Percentiles rank a stretch among this genome's conserved stretches.
These are phyloP conservation scores for Gandaritis pyraliata DNA, from an alignment of 2,888 invertebrate genomes.

Conservation along the genomic window DNA sequence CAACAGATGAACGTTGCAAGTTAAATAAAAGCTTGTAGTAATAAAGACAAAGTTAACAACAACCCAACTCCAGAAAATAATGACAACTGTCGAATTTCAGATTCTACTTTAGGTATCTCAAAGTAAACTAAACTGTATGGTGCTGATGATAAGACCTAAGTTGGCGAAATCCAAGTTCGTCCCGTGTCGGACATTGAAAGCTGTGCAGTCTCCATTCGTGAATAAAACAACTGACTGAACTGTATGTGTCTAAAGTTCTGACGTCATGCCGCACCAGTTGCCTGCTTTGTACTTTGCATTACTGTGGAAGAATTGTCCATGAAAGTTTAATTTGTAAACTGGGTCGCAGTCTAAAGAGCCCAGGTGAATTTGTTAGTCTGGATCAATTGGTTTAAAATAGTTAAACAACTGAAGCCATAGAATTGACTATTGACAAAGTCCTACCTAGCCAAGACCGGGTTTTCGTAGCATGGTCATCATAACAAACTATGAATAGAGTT, in stretches of 20 bases:
- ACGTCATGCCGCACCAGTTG: slow-evolving; percentile 19
- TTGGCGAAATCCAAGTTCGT: background rate
- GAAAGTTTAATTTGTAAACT: slow-evolving; percentile 6
- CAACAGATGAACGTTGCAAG: background rate
- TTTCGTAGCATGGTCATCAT: too few species aligned
- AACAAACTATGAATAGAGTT: too few species aligned
- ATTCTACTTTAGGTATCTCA: background rate
- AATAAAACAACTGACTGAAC: slow-evolving; percentile 29
- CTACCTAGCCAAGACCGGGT: too few species aligned
- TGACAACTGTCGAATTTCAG: slow-evolving; percentile 12
- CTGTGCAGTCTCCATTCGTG: slow-evolving; percentile 26
- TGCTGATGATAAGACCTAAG: background rate
- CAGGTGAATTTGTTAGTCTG: background rate
- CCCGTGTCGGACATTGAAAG: slow-evolving; percentile 21
- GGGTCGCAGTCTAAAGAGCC: background rate
- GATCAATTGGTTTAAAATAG: too few species aligned
- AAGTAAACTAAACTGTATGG: slow-evolving; percentile 5
- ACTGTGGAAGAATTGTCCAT: slow-evolving; percentile 8
- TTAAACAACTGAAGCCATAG: too few species aligned
- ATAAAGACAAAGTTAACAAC: slow-evolving; percentile 10
- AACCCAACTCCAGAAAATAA: slow-evolving; percentile 7
- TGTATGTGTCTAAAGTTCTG: slow-evolving; percentile 18
- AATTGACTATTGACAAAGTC: too few species aligned
- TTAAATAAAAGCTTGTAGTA: slow-evolving; percentile 2
- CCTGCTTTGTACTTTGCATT: slow-evolving; percentile 15